Conservation (phyloP, 2,113 vertebrate species). For the Gorilla gorilla region DNA sequence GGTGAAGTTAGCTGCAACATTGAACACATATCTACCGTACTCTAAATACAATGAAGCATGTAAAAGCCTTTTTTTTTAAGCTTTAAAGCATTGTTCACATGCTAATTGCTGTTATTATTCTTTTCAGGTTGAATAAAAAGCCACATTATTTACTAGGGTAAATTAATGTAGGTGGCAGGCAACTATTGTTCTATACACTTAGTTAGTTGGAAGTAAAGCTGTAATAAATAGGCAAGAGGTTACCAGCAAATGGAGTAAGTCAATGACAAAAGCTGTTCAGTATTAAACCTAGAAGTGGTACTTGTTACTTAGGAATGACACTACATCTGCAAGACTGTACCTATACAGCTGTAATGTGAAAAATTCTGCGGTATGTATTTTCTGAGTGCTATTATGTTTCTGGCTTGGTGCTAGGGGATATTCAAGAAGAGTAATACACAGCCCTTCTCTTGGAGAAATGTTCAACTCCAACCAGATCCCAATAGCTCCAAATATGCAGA, state of each 20-base stretch:
- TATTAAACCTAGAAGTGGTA: not conserved
- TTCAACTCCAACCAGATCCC: not conserved
- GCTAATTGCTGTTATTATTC: conserved; percentile 56
- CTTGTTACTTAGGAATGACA: not conserved
- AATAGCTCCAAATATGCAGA: conserved; percentile 13
- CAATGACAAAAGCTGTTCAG: not conserved
- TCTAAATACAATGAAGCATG: conserved; percentile 17
- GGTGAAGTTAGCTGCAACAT: not conserved
- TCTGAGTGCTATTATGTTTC: not conserved
- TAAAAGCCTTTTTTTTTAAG: conserved; percentile 54
- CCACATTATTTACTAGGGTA: not conserved
- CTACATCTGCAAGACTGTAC: not conserved
- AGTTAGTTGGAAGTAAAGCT: conserved; percentile 36
- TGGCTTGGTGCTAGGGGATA: not conserved
- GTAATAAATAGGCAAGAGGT: conserved; percentile 45
- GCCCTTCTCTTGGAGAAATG: not conserved
- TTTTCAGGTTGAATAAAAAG: conserved; percentile 55
- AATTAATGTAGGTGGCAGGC: conserved; percentile 18
- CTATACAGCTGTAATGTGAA: not conserved
- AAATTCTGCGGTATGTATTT: not conserved
- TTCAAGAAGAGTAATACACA: conserved; percentile 24
- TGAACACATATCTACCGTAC: not conserved
- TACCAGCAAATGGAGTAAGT: not conserved
- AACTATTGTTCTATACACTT: conserved; percentile 1
- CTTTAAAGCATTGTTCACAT: conserved; percentile 44